Evolutionary conservation across 2,888 invertebrate genomes (phyloP).

Genomic region (Phragmatobia fuliginosa): DNA sequence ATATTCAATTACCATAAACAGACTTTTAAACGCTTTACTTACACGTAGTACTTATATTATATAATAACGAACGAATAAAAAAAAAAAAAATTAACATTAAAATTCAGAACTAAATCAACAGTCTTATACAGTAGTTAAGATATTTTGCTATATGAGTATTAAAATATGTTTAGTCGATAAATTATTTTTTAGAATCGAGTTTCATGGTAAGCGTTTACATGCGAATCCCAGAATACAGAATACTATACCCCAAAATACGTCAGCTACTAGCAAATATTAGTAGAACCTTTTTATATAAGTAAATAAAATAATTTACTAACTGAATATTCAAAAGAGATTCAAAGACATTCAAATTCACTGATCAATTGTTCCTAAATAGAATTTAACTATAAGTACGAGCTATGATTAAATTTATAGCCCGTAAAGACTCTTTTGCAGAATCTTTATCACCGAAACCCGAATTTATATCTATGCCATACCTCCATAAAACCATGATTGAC

Average conservation of each 20-base stretch:
- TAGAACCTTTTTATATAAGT: not conserved
- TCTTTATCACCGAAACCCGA: conserved; percentile 44
- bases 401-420: conserved; percentile 51
- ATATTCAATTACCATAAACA: not conserved
- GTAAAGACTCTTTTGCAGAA: conserved; percentile 48
- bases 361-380: conserved; percentile 26
- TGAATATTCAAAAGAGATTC: conserved; percentile 14
- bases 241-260: too few relatives aligned
- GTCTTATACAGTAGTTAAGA: too few relatives aligned
- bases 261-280: too few relatives aligned
- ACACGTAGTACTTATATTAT: not conserved
- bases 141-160: too few relatives aligned
- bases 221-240: too few relatives aligned
- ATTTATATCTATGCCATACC: conserved; percentile 42
- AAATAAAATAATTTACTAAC: not conserved
- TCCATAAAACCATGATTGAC: conserved; percentile 28
- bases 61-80: too few relatives aligned
- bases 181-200: not conserved
- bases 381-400: conserved; percentile 26
- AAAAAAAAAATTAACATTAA: too few relatives aligned
- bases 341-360: conserved; percentile 30
- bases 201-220: not conserved
- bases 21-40: not conserved
- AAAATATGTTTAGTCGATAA: too few relatives aligned
- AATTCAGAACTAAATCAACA: too few relatives aligned